phyloP scores from a whole-genome alignment of 2,888 invertebrate genomes.

The Melieria crassipennis region DNA sequence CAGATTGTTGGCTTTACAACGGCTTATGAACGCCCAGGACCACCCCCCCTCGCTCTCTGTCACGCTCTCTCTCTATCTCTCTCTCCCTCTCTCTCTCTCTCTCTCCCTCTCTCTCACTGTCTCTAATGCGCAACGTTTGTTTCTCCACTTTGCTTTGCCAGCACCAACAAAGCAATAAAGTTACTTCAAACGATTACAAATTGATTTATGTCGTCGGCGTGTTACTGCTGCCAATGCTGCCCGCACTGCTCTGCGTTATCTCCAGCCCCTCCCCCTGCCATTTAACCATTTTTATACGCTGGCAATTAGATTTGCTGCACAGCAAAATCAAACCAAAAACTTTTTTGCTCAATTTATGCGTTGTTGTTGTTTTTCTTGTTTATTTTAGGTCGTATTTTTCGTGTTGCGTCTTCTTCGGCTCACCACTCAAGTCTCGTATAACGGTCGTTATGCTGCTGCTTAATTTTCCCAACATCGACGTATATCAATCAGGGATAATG shows the following conservation, averaged over 20 bases:
- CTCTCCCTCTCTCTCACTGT: no score
- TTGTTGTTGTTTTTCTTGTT: not conserved
- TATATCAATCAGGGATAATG: conserved; percentile 28
- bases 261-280: no score
- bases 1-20: not conserved
- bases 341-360: not conserved
- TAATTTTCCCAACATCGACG: not conserved
- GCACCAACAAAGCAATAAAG: conserved; percentile 20
- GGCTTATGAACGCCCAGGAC: no score
- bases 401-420: not conserved
- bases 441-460: not conserved
- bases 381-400: not conserved
- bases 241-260: no score
- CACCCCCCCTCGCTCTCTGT: no score
- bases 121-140: not conserved
- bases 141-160: not conserved
- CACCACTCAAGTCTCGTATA: not conserved
- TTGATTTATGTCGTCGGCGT: conserved; percentile 27
- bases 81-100: not conserved
- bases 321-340: not conserved
- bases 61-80: not conserved
- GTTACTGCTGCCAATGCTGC: conserved; percentile 4
- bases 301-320: conserved; percentile 11
- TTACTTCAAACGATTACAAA: conserved; percentile 1
- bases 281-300: not conserved